Conservation (phyloP, 2,797 vertebrate genomes). For the Agapornis canus region DNA sequence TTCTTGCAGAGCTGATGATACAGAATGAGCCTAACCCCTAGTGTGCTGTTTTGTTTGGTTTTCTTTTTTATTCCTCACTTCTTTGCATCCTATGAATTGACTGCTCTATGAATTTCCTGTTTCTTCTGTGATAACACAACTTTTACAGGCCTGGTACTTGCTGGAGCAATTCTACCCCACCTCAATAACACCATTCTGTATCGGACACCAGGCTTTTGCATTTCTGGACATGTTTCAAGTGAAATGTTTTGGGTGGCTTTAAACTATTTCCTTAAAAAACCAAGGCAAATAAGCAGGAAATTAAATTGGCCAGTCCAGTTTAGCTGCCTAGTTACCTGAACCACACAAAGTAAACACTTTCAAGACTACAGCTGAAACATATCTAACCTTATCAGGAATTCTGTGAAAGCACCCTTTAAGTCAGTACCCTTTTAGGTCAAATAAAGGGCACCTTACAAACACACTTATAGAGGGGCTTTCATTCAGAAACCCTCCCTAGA, state of each 20-base stretch:
- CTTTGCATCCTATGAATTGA: not conserved
- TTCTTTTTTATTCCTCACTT: not conserved
- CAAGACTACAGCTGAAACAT: conserved; percentile 37
- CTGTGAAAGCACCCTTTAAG: conserved; percentile 60
- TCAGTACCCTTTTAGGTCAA: conserved; percentile 34
- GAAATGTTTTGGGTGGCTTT: conserved; percentile 45
- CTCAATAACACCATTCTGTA: conserved; percentile 51
- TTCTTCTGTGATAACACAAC: not conserved
- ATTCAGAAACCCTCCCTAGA: conserved; percentile 18
- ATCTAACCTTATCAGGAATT: conserved; percentile 60
- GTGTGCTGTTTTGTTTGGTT: not conserved
- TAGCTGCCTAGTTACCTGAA: conserved; percentile 29
- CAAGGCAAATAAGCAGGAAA: conserved; percentile 44
- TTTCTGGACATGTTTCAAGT: conserved; percentile 43
- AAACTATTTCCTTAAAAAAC: not conserved
- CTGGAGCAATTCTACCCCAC: not conserved
- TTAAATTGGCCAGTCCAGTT: conserved; percentile 27
- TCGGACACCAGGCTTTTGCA: not conserved
- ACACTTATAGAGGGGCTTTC: conserved; percentile 40
- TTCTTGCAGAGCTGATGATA: not conserved
- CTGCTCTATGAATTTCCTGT: not conserved
- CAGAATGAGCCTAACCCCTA: not conserved
- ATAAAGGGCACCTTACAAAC: conserved; percentile 53
- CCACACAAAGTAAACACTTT: conserved; percentile 51
- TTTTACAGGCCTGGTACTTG: not conserved